Percentiles rank a stretch among this genome's conserved stretches.
These are phyloP conservation scores for Pogonomyrmex californicus DNA, from an alignment of 1,140 invertebrate species.

Conservation along the genomic window DNA sequence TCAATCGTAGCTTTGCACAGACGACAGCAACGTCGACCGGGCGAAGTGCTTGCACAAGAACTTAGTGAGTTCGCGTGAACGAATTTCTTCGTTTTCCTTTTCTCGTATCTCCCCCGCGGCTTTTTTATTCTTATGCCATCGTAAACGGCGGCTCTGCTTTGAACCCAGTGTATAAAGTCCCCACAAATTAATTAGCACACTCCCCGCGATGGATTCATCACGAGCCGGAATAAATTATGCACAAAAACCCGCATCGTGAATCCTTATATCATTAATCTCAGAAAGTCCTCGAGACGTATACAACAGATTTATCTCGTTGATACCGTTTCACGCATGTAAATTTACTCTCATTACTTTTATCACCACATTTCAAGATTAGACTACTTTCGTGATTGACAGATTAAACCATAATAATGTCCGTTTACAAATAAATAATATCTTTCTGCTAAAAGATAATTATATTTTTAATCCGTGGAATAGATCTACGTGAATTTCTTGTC, in stretches of 20 bases:
- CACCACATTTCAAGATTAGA: not conserved
- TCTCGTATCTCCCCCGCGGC: not conserved
- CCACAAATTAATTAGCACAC: conserved; percentile 68
- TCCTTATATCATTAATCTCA: conserved; percentile 57
- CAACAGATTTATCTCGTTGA: conserved; percentile 35
- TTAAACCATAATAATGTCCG: not conserved
- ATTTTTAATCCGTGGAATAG: not conserved
- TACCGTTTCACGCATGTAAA: conserved; percentile 16
- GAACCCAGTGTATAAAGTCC: conserved; percentile 38
- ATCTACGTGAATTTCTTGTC: not conserved
- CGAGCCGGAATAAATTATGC: conserved; percentile 59
- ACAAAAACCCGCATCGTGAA: conserved; percentile 45
- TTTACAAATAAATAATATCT: not conserved
- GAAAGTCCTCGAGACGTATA: conserved; percentile 22
- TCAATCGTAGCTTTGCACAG: conserved; percentile 49
- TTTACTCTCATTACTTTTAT: not conserved
- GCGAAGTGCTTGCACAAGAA: conserved; percentile 48
- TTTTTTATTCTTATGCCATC: conserved; percentile 38
- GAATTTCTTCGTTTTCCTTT: conserved; percentile 57
- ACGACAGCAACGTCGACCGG: conserved; percentile 46
- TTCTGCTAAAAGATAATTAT: not conserved
- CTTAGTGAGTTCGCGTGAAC: conserved; percentile 64
- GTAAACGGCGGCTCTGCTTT: conserved; percentile 61
- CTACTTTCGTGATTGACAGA: not conserved
- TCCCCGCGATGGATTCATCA: conserved; percentile 52